Evolutionary conservation across 2,797 vertebrate species (phyloP), one percentile per base, ranked within the genome.

Genomic region (Halcyon chelicuti): DNA sequence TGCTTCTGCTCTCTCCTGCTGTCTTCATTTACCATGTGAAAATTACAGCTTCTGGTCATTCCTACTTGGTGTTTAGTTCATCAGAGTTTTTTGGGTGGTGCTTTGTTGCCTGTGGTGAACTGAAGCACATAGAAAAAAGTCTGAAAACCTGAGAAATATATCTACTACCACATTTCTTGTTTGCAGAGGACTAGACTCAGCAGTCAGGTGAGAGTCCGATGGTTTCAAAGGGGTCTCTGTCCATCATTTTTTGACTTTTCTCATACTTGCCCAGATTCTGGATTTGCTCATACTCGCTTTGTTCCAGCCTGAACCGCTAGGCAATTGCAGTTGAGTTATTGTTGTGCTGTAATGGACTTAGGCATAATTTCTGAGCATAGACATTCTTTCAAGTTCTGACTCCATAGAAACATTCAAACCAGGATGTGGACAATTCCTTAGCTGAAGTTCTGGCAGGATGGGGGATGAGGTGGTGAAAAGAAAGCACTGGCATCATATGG

Each of bases 251-350:
- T 72, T 95, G 42, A 37, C 35, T 95, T 88, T 72, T 40, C 72
- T 91, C 14, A 14, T 82, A 29, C 33, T 82, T 88, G 15, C 18
- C 79, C 26, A 60, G n/a, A 81, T 78, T 84, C 47, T 88, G 60
- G 20, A 46, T 88, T 88, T 92, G 62, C 25, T 89, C 8, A 29
- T 35, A 51, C 21, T 82, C 52, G 9, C 5, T 93, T 92, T 94
- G 25, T 75, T 94, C 57, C 65, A 86, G 28, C 31, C 46, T 51
- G 40, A 35, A 72, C 46, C 10, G 2, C 37, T 54, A 74, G 40
- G 58, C 49, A 80, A 65, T 86, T 95, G 51, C 63, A 86, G 12
- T 22, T 95, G 84, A 91, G 21, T 86, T 74, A 84, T 55, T 86
- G 57, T 40, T 90, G 70, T 63, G 49, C 55, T 91, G 25, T 82